Conservation (phyloP, 2,888 invertebrate genomes). For the Pristionchus japonicus region DNA sequence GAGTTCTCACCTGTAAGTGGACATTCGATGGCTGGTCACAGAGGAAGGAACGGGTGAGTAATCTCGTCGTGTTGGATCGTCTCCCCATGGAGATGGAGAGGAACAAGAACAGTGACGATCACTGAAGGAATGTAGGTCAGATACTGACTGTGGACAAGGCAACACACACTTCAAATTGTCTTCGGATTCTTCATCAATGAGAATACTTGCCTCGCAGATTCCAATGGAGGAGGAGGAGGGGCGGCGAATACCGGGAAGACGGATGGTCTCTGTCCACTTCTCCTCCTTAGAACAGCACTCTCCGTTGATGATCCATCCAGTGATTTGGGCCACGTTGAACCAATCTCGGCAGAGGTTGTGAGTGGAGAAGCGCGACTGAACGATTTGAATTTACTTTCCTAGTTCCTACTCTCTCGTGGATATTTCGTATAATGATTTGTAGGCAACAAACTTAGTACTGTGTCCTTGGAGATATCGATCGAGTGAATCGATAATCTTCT, state of each 20-base stretch:
- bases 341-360: background rate
- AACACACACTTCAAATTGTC: no score
- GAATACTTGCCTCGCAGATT: background rate
- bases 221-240: slow-evolving; percentile 49
- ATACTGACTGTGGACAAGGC: no score
- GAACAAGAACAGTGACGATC: slow-evolving; percentile 41
- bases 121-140: background rate
- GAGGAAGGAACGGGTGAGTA: slow-evolving; percentile 36
- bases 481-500: slow-evolving; percentile 41
- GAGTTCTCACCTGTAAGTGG: slow-evolving; percentile 44
- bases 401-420: no score
- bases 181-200: no score
- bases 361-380: slow-evolving; percentile 43
- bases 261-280: slow-evolving; percentile 51
- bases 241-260: slow-evolving; percentile 55
- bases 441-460: background rate
- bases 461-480: slow-evolving; percentile 46
- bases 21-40: slow-evolving; percentile 16
- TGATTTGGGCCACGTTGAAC: slow-evolving; percentile 45
- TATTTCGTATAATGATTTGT: background rate
- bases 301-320: background rate
- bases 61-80: background rate
- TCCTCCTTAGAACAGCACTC: background rate
- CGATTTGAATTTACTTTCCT: no score
- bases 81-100: slow-evolving; percentile 39